phyloP scores from a whole-genome alignment of 2,888 invertebrate genomes.

The Ethmia dodecea region DNA sequence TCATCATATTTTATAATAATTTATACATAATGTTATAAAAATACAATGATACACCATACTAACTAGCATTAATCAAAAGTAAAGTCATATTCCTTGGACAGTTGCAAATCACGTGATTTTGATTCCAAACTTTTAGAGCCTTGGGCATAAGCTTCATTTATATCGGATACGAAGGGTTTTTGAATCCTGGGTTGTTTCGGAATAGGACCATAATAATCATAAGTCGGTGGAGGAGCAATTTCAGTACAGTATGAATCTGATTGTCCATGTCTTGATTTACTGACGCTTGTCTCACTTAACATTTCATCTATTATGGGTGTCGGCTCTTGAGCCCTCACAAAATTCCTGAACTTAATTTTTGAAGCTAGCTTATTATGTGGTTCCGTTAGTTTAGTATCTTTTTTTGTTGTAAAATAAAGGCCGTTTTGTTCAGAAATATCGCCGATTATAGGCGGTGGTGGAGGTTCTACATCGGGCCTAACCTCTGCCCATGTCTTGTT shows the following conservation, averaged over 20 bases:
- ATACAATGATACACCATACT: too few relatives aligned
- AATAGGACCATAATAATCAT: slow-evolving; percentile 79
- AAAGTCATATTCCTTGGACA: slow-evolving; percentile 62
- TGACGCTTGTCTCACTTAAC: slow-evolving; percentile 19
- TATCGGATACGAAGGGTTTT: slow-evolving; percentile 59
- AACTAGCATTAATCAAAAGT: slow-evolving; percentile 53
- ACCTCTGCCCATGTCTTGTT: slow-evolving; percentile 58
- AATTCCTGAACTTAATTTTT: slow-evolving; percentile 61
- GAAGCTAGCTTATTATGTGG: too few relatives aligned
- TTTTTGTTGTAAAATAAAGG: slow-evolving; percentile 51
- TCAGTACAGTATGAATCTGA: slow-evolving; percentile 42
- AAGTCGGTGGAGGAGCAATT: slow-evolving; percentile 81
- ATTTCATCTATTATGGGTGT: slow-evolving; percentile 55
- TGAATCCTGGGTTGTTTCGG: slow-evolving; percentile 42
- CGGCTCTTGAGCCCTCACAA: slow-evolving; percentile 45
- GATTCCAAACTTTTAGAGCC: slow-evolving; percentile 60
- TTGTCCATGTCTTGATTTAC: slow-evolving; percentile 31
- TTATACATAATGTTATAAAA: too few relatives aligned
- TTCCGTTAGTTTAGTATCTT: slow-evolving; percentile 26
- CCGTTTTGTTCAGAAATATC: slow-evolving; percentile 42
- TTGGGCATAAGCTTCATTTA: slow-evolving; percentile 62
- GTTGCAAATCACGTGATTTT: slow-evolving; percentile 43
- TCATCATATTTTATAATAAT: too few relatives aligned
- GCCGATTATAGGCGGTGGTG: slow-evolving; percentile 41
- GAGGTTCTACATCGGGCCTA: slow-evolving; percentile 37